Evolutionary conservation across 2,797 vertebrate species (phyloP).

Genomic region (Hemitrygon akajei): DNA sequence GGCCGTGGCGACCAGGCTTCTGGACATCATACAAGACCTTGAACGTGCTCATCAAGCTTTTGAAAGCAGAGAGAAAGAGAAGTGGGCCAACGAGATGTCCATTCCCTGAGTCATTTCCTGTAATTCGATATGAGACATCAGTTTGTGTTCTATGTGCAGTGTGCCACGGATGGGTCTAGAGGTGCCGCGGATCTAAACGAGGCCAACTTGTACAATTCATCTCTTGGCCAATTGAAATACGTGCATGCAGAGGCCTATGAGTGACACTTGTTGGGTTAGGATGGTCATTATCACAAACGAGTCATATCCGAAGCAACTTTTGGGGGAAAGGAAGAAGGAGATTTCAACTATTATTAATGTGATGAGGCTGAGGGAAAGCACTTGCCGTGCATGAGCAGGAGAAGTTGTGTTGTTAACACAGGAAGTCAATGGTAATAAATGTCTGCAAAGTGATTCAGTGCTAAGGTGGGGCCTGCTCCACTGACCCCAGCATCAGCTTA

Average conservation of each 20-base stretch:
- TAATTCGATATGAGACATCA: neutral
- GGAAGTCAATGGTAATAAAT: slow-evolving; percentile 9
- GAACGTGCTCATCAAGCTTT: slow-evolving; percentile 69
- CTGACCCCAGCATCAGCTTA: neutral
- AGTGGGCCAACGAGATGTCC: slow-evolving; percentile 48
- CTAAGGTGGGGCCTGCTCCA: neutral
- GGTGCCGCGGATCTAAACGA: neutral
- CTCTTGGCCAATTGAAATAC: neutral
- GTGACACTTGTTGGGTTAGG: neutral
- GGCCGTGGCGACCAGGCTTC: slow-evolving; percentile 50
- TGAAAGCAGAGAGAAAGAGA: slow-evolving; percentile 57
- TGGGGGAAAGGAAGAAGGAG: neutral
- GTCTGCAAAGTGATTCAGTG: neutral
- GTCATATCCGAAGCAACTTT: neutral
- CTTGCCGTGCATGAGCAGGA: neutral
- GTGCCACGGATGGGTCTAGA: neutral
- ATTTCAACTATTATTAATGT: neutral
- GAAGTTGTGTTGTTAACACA: neutral
- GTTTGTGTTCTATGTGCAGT: neutral
- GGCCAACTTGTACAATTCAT: neutral
- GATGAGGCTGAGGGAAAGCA: neutral
- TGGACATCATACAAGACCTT: slow-evolving; percentile 68
- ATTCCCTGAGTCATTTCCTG: slow-evolving; percentile 48
- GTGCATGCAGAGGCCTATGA: neutral
- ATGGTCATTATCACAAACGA: neutral